Percentiles rank a stretch among this genome's conserved stretches.
Evolutionary conservation across 2,888 invertebrate genomes (phyloP).

Genomic region (Stenoptilia bipunctidactyla): DNA sequence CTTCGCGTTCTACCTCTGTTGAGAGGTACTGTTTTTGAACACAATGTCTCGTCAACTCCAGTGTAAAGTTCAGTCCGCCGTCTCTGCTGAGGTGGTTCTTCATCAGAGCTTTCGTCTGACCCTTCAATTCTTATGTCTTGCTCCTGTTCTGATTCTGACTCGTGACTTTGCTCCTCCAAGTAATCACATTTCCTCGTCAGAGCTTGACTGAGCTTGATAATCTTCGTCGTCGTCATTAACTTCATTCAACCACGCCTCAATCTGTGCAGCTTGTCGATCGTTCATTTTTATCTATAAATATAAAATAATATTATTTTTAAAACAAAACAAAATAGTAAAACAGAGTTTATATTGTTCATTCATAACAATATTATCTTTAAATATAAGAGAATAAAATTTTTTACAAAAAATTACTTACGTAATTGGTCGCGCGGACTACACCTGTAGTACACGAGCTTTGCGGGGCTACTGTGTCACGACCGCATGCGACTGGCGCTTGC

Average conservation of each 20-base stretch:
- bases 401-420: too few relatives aligned
- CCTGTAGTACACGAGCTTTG: too few relatives aligned
- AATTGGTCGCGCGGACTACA: too few relatives aligned
- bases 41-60: background rate
- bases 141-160: background rate
- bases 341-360: too few relatives aligned
- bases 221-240: constrained; percentile 1
- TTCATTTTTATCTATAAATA: constrained; percentile 7
- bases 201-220: background rate
- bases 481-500: too few relatives aligned
- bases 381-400: too few relatives aligned
- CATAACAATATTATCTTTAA: too few relatives aligned
- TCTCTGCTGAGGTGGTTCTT: background rate
- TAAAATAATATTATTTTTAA: too few relatives aligned
- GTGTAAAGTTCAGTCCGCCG: background rate
- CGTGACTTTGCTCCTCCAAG: background rate
- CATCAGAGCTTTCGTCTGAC: background rate
- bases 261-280: constrained; percentile 5
- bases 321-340: too few relatives aligned
- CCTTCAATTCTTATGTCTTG: background rate
- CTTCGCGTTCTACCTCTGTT: too few relatives aligned
- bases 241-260: constrained; percentile 5
- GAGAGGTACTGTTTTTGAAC: background rate
- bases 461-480: too few relatives aligned
- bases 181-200: background rate